phyloP scores from a whole-genome alignment of 2,888 invertebrate species.

The Anoplius nigerrimus region DNA sequence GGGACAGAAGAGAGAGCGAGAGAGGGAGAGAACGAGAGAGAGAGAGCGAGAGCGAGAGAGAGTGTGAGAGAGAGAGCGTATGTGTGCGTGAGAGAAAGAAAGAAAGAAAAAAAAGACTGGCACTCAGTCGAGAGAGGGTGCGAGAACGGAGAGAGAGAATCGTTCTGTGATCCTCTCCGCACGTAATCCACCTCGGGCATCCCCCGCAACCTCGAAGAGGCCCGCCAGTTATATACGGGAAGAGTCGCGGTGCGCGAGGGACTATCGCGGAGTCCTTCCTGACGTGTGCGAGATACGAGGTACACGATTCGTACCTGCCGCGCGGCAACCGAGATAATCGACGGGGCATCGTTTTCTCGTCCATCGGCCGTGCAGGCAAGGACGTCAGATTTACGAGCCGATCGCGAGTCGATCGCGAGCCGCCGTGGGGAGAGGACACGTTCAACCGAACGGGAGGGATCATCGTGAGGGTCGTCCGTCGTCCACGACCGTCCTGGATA shows the following conservation, averaged over 20 bases:
- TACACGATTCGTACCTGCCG: background rate
- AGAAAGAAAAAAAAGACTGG: constrained; percentile 26
- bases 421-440: constrained; percentile 31
- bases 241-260: no score
- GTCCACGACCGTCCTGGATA: constrained; percentile 55
- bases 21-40: constrained; percentile 36
- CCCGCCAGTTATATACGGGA: no score
- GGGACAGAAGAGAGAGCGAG: constrained; percentile 44
- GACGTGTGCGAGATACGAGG: background rate
- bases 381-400: no score
- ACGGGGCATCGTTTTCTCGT: constrained; percentile 2
- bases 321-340: background rate
- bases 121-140: constrained; percentile 24
- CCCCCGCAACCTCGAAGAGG: background rate
- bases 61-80: constrained; percentile 11
- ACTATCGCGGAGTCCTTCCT: no score
- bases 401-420: background rate
- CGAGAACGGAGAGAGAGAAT: constrained; percentile 6
- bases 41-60: constrained; percentile 7
- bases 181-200: background rate
- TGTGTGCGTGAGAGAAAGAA: constrained; percentile 14
- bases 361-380: background rate
- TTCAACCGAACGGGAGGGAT: constrained; percentile 33
- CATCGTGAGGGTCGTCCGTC: constrained; percentile 45
- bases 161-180: background rate